A percentile compares a stretch with the other conserved stretches of the same genome.
Evolutionary conservation across 2,113 vertebrate genomes (phyloP).

Genomic region (Boulengeromyrus knoepffleri): DNA sequence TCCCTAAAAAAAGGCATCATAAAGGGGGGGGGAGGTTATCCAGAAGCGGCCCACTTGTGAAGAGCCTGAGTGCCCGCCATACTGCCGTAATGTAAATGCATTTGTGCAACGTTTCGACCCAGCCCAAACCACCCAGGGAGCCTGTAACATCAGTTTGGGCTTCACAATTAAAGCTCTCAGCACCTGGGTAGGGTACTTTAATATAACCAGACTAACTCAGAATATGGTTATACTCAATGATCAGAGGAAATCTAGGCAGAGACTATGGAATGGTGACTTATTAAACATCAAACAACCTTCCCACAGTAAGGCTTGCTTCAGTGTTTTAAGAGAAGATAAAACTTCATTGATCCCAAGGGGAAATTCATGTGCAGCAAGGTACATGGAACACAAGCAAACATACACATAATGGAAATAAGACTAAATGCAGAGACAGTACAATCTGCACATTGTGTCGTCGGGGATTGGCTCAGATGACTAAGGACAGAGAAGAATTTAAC

Average conservation of each 20-base stretch:
- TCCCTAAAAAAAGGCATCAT: constrained; percentile 16
- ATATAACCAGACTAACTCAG: not conserved
- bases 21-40: not conserved
- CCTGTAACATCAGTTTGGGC: not conserved
- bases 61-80: not conserved
- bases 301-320: not conserved
- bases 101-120: no score
- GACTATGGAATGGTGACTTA: not conserved
- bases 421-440: not conserved
- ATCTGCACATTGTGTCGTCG: not conserved
- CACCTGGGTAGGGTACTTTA: not conserved
- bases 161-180: not conserved
- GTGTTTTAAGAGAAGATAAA: not conserved
- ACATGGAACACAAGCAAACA: not conserved
- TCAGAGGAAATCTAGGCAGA: not conserved
- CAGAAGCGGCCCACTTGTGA: not conserved
- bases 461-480: not conserved
- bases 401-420: not conserved
- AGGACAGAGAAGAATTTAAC: not conserved
- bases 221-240: not conserved
- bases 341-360: not conserved
- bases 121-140: not conserved
- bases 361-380: not conserved
- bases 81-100: not conserved
- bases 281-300: not conserved